Evolutionary conservation across 2,888 invertebrate genomes (phyloP).

Genomic region (Scaptomyza flava): DNA sequence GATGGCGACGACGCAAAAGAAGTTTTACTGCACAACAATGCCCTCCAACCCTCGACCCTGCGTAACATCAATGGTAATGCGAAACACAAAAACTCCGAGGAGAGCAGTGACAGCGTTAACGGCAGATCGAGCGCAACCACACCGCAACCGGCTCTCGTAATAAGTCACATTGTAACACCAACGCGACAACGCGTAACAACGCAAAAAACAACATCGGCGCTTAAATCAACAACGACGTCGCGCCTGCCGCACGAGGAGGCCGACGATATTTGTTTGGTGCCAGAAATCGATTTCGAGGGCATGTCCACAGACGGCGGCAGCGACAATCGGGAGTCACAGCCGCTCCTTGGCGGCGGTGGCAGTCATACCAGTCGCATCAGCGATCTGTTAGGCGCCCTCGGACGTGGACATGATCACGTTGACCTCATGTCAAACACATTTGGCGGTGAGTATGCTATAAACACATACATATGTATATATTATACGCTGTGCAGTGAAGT

Average conservation of each 20-base stretch:
- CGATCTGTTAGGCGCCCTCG: constrained; percentile 84
- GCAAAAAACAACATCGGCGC: constrained; percentile 79
- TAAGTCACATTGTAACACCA: constrained; percentile 61
- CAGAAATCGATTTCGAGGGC: constrained; percentile 93
- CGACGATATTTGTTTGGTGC: constrained; percentile 90
- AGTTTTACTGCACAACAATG: constrained; percentile 40
- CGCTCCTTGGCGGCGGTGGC: constrained; percentile 94
- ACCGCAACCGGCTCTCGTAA: constrained; percentile 34
- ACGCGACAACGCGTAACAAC: constrained; percentile 48
- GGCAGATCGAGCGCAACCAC: constrained; percentile 43
- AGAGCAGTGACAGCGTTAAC: constrained; percentile 45
- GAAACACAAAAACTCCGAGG: constrained; percentile 28
- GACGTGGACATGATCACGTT: constrained; percentile 87
- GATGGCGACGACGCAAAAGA: constrained; percentile 57
- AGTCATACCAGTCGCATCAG: constrained; percentile 90
- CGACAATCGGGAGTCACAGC: constrained; percentile 96
- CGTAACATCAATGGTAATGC: constrained; percentile 47
- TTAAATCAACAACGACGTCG: constrained; percentile 40
- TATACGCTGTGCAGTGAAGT: not conserved
- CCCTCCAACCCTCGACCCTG: constrained; percentile 17
- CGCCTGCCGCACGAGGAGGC: constrained; percentile 68
- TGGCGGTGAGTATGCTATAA: constrained; percentile 88
- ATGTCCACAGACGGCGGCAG: constrained; percentile 92
- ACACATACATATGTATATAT: not conserved
- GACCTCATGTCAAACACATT: constrained; percentile 93